These are phyloP conservation scores for Melanotaenia maccullochi DNA, from an alignment of 2,797 vertebrate genomes.

Conservation along the genomic window DNA sequence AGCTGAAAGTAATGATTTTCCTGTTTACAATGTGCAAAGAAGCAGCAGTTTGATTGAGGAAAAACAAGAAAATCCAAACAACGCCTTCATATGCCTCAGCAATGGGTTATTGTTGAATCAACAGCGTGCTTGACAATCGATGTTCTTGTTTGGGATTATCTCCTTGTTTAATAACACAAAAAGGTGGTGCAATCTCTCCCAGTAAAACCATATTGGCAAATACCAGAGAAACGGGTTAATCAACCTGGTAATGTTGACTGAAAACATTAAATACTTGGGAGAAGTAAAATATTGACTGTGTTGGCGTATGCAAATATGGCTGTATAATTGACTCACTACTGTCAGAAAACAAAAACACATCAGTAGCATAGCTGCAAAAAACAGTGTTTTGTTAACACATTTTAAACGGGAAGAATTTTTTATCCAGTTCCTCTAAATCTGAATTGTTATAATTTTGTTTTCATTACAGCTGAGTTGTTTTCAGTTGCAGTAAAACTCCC, in stretches of 20 bases:
- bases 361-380: too few relatives aligned
- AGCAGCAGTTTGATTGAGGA: background rate
- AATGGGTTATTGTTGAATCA: conserved; percentile 21
- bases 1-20: background rate
- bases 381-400: too few relatives aligned
- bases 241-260: background rate
- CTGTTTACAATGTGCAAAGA: background rate
- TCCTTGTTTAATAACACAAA: conserved; percentile 28
- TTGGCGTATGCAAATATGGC: background rate
- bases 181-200: conserved; percentile 25
- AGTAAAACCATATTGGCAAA: conserved; percentile 10
- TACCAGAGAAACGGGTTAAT: background rate
- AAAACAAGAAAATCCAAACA: conserved; percentile 17
- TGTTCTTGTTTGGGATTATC: conserved; percentile 40
- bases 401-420: background rate
- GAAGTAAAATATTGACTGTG: background rate
- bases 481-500: background rate
- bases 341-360: background rate
- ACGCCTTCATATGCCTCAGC: background rate
- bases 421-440: background rate
- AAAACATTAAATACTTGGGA: conserved; percentile 12
- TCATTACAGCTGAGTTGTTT: too few relatives aligned
- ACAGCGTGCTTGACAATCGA: conserved; percentile 24
- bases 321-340: background rate
- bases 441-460: background rate